Evolutionary conservation across 2,797 vertebrate genomes (phyloP).

Genomic region (Lutjanus argentimaculatus): DNA sequence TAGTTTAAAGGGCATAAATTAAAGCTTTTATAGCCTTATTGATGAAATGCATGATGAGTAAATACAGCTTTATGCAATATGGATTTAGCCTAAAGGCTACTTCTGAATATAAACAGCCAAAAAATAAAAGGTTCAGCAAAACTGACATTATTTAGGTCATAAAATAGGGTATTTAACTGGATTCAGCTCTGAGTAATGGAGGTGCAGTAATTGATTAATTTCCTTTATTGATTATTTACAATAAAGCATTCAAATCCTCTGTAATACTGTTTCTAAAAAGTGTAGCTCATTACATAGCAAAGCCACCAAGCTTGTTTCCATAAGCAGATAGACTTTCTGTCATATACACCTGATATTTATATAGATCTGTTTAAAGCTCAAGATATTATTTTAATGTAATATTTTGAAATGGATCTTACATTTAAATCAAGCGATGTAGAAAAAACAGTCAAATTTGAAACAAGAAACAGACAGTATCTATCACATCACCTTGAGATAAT

Average conservation of each 20-base stretch:
- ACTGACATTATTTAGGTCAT: background rate
- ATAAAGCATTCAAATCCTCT: background rate
- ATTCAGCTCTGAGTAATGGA: background rate
- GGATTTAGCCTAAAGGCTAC: conserved; percentile 7
- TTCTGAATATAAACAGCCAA: conserved; percentile 4
- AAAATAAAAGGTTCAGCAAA: conserved; percentile 8
- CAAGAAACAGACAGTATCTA: background rate
- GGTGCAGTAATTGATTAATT: background rate
- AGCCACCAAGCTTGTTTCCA: background rate
- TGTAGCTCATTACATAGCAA: background rate
- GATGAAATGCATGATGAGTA: background rate
- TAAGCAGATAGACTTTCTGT: background rate
- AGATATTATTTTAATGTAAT: too few relatives aligned
- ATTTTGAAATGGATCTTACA: background rate
- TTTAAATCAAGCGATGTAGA: background rate
- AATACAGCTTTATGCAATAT: background rate
- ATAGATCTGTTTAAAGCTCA: too few relatives aligned
- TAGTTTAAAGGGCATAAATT: background rate
- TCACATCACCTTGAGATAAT: background rate
- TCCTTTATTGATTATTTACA: background rate
- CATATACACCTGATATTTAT: background rate
- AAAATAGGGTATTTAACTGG: background rate
- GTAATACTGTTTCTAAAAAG: background rate
- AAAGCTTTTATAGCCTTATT: conserved; percentile 1
- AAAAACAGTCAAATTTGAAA: background rate